phyloP scores from a whole-genome alignment of 2,888 invertebrate species.

The Chrysolina oricalcia region DNA sequence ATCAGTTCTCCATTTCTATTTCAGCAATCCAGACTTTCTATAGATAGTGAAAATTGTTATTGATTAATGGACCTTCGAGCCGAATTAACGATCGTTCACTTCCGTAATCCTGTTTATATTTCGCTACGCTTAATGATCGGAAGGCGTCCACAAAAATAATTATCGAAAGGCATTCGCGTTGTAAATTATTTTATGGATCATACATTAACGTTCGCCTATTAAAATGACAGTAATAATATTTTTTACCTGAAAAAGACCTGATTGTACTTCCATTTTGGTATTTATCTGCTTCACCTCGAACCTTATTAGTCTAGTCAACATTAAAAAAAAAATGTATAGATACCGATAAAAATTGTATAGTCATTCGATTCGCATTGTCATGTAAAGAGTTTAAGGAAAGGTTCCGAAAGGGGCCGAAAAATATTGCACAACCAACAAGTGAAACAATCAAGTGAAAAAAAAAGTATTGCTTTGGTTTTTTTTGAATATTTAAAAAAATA shows the following conservation, averaged over 20 bases:
- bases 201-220: not conserved
- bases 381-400: no score
- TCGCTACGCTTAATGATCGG: not conserved
- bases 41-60: not conserved
- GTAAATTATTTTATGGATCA: not conserved
- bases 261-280: not conserved
- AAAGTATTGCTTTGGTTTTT: no score
- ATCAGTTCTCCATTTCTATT: no score
- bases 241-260: not conserved
- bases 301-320: no score
- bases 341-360: no score
- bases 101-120: conserved; percentile 8
- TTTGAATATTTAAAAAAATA: no score
- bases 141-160: not conserved
- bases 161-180: not conserved
- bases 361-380: no score
- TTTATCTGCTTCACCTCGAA: not conserved
- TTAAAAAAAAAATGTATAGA: no score
- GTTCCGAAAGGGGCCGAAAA: no score
- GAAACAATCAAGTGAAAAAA: no score
- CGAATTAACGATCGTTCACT: not conserved
- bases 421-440: no score
- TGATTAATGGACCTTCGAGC: conserved; percentile 9
- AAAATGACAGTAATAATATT: not conserved
- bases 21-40: no score